Conservation (phyloP, 2,888 invertebrate species). For the Limnephilus rhombicus region DNA sequence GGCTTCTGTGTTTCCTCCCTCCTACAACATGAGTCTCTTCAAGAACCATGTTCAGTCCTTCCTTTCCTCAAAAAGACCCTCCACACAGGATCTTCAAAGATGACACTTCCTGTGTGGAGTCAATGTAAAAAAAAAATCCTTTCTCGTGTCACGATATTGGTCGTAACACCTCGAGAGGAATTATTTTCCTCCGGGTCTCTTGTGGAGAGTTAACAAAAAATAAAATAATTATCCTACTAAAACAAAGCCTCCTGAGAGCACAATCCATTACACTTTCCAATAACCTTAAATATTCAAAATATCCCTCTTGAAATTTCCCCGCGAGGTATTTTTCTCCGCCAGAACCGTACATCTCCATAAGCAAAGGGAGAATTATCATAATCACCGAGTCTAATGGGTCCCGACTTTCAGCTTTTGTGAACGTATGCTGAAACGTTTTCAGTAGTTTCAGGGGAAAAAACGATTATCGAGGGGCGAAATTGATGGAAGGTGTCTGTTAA, state of each 20-base stretch:
- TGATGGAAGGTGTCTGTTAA: not conserved
- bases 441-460: not conserved
- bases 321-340: not conserved
- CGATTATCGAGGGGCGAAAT: not conserved
- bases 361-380: not conserved
- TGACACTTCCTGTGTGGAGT: no score
- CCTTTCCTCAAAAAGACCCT: no score
- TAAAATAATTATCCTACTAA: not conserved
- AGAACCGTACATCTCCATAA: not conserved
- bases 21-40: no score
- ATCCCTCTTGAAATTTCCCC: not conserved
- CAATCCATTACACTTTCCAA: not conserved
- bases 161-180: no score
- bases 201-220: no score
- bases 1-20: no score
- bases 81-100: no score
- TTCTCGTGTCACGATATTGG: no score
- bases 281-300: not conserved
- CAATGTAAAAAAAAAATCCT: no score
- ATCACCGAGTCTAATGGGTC: not conserved
- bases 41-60: no score
- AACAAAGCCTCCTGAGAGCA: not conserved
- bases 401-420: not conserved
- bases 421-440: not conserved
- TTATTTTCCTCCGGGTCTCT: no score